Evolutionary conservation across 1,140 invertebrate species (phyloP), one percentile per base, ranked within the genome.

Genomic region (Megalopta genalis): DNA sequence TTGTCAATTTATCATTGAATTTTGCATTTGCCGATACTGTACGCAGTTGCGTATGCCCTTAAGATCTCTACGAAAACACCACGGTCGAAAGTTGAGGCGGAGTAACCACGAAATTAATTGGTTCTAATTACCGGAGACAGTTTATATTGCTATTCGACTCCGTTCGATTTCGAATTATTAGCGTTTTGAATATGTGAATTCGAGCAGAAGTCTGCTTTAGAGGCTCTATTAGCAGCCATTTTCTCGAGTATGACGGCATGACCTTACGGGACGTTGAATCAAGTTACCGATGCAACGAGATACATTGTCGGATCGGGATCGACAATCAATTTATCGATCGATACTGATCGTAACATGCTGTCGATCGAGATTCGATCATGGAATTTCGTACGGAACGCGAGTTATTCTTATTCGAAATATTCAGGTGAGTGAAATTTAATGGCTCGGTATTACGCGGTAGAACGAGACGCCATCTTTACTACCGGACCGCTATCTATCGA

Each of bases 401-500:
- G 27, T 32, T 32, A 5, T 42, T 46, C 16, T 8, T 21, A 0
- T 37, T 0, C 1, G 7, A 71, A 63, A 18, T 14, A 2, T 16
- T 27, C 12, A 77, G 21, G 6, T 6, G 23, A 57, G 8, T 1
- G 49, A 16, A 54, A 63, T 64, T 27, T 10, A 23, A 9, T 1
- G n/a, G 6, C 16, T 21, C 23, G 25, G n/a, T 32, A 9, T 32
- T 21, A 14, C 39, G 21, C 1, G 39, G 70, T 64, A 32, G 54
- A 25, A 65, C 27, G 14, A 32, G 59, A 16, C 59, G 66, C 73
- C 79, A 81, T 77, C 6, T 77, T 77, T 39, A 21, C 60, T 69
- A 76, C 60, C 37, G 59, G 42, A n/a, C 37, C 39, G 79, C 74
- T 67, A 65, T 49, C 79, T 64, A 12, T 66, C 65, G 46, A 77